Conservation (phyloP, 2,113 vertebrate species). For the Hemibagrus wyckioides region DNA sequence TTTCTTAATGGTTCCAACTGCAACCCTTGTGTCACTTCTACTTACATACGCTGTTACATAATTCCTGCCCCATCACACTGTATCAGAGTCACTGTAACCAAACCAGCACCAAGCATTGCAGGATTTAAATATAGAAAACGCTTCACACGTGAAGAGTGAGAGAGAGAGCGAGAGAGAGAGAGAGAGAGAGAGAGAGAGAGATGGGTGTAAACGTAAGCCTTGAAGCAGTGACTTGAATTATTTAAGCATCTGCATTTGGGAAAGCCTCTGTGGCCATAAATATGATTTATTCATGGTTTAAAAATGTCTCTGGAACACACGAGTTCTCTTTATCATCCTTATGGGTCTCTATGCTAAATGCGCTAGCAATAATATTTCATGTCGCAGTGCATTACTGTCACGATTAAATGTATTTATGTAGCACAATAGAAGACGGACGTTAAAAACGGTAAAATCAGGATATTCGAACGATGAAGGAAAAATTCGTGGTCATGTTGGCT, state of each 20-base stretch:
- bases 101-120: slow-evolving; percentile 59
- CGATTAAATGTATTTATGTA: neutral
- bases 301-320: neutral
- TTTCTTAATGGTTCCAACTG: neutral
- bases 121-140: slow-evolving; percentile 60
- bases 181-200: slow-evolving; percentile 12
- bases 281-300: neutral
- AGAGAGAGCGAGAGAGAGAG: neutral
- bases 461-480: neutral
- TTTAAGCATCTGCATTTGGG: slow-evolving; percentile 47
- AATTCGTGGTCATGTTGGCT: neutral
- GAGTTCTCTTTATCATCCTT: neutral
- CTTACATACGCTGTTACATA: slow-evolving; percentile 67
- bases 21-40: neutral
- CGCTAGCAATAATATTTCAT: neutral
- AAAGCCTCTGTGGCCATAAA: slow-evolving; percentile 18
- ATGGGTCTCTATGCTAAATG: neutral
- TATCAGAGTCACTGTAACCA: slow-evolving; percentile 70
- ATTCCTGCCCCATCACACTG: slow-evolving; percentile 69
- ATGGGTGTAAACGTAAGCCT: slow-evolving; percentile 11
- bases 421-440: neutral
- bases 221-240: slow-evolving; percentile 52
- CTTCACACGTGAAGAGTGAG: slow-evolving; percentile 43
- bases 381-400: neutral
- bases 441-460: neutral